Evolutionary conservation across 2,113 vertebrate species (phyloP).

Genomic region (Mastomys coucha): DNA sequence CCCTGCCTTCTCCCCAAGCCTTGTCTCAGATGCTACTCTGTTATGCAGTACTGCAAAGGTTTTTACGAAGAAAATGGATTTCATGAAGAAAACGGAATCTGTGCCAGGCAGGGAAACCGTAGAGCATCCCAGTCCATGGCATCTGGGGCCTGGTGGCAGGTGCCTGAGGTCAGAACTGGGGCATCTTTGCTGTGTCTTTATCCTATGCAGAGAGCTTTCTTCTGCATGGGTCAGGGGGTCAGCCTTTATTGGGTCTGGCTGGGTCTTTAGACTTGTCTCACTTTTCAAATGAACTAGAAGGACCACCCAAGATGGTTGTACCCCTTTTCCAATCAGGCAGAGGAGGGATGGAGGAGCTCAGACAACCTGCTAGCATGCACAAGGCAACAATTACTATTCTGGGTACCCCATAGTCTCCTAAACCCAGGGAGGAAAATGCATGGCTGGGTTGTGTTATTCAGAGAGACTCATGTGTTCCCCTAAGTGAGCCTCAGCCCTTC

Average conservation of each 20-base stretch:
- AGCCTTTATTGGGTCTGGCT: conserved; percentile 62
- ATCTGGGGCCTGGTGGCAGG: conserved; percentile 39
- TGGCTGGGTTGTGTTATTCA: not conserved
- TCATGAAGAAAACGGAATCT: conserved; percentile 31
- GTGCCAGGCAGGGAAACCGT: conserved; percentile 52
- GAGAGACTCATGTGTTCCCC: not conserved
- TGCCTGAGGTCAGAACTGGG: conserved; percentile 52
- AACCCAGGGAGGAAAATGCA: not conserved
- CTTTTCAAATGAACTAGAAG: conserved; percentile 61
- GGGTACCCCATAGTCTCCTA: not conserved
- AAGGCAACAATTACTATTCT: not conserved
- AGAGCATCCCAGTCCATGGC: not conserved
- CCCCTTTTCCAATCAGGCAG: not conserved
- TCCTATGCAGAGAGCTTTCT: not conserved
- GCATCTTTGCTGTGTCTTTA: conserved; percentile 50
- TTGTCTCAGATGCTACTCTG: conserved; percentile 48
- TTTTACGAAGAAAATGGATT: conserved; percentile 40
- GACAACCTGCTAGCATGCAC: not conserved
- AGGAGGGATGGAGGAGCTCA: not conserved
- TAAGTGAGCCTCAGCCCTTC: not conserved
- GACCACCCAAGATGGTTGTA: conserved; percentile 63
- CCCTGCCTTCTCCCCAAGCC: conserved; percentile 41
- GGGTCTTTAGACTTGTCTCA: conserved; percentile 64
- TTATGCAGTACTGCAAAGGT: conserved; percentile 3
- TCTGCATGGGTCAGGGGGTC: conserved; percentile 46